Conservation (phyloP, 1,140 invertebrate genomes). For the Brachionus sp. region DNA sequence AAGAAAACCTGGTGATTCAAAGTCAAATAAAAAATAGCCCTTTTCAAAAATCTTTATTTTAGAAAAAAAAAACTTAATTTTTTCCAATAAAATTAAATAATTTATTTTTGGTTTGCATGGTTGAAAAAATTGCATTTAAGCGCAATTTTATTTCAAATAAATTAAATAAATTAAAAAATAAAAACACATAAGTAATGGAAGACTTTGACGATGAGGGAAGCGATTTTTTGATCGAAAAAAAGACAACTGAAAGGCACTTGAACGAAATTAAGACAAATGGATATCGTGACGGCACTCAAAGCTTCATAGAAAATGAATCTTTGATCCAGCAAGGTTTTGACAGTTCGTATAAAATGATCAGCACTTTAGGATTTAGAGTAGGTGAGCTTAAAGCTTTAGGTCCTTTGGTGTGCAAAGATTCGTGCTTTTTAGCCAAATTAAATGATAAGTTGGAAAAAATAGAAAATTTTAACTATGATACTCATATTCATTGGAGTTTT, state of each 20-base stretch:
- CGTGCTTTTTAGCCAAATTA: slow-evolving; percentile 20
- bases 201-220: not conserved
- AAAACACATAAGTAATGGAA: not conserved
- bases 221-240: slow-evolving; percentile 21
- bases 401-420: not conserved
- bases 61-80: not conserved
- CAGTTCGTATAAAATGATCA: slow-evolving; percentile 4
- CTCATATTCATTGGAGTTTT: slow-evolving; percentile 15
- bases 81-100: not conserved
- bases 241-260: slow-evolving; percentile 10
- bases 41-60: not conserved
- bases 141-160: not conserved
- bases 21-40: not conserved
- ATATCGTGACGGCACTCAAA: slow-evolving; percentile 24
- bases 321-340: slow-evolving; percentile 28
- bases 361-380: not conserved
- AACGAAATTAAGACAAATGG: slow-evolving; percentile 20
- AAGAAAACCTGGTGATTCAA: slow-evolving; percentile 7
- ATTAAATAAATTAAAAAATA: not conserved
- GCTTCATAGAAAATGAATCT: slow-evolving; percentile 26
- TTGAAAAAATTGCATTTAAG: not conserved
- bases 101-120: not conserved
- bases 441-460: slow-evolving; percentile 26
- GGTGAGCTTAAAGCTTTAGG: not conserved
- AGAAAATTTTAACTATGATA: slow-evolving; percentile 23